Conservation (phyloP, 1,140 invertebrate species). For the Drosophila teissieri region DNA sequence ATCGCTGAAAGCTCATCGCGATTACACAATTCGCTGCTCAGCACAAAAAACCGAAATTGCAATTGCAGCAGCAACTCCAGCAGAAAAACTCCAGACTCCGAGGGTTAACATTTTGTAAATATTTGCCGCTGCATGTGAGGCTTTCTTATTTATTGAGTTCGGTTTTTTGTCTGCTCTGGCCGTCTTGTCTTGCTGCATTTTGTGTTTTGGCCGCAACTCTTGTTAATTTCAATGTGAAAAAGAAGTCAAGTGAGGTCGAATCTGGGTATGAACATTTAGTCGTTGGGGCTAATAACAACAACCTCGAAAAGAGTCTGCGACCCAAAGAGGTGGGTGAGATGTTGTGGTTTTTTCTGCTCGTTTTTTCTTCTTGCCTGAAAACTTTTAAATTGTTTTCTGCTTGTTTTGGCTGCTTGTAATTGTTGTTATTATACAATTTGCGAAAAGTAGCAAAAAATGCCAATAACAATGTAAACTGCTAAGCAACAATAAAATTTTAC, state of each 20-base stretch:
- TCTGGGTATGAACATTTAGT: conserved; percentile 70
- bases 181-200: conserved; percentile 17
- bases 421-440: conserved; percentile 79
- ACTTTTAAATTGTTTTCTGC: conserved; percentile 70
- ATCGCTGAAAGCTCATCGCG: conserved; percentile 21
- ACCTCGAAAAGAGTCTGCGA: conserved; percentile 55
- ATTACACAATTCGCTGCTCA: conserved; percentile 46
- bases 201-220: conserved; percentile 32
- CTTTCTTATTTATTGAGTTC: conserved; percentile 59
- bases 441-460: conserved; percentile 40
- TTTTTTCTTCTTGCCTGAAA: conserved; percentile 56
- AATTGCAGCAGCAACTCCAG: conserved; percentile 1
- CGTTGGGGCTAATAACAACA: conserved; percentile 70
- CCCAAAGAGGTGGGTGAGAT: conserved; percentile 42
- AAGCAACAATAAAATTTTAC: conserved; percentile 56
- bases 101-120: conserved; percentile 49
- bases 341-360: conserved; percentile 38
- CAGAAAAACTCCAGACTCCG: conserved; percentile 12
- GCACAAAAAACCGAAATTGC: conserved; percentile 13
- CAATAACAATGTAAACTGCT: conserved; percentile 58
- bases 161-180: conserved; percentile 22
- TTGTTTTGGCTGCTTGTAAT: conserved; percentile 71
- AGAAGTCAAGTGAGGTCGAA: conserved; percentile 79
- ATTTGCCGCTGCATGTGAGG: conserved; percentile 49
- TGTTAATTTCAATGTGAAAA: conserved; percentile 75